Conservation (phyloP, 2,113 vertebrate species). For the Scytalopus superciliaris region DNA sequence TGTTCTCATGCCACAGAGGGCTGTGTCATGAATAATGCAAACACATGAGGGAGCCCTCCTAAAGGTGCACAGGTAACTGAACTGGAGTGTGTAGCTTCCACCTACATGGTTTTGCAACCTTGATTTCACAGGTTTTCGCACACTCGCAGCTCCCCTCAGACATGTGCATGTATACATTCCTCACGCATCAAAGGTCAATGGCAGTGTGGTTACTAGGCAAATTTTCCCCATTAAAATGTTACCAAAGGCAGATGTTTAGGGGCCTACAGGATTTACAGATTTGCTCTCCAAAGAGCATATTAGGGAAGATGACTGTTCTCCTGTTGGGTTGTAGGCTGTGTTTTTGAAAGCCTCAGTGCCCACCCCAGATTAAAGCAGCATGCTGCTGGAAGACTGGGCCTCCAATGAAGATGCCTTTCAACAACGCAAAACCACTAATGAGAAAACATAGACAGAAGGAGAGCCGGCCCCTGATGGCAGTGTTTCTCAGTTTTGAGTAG, state of each 20-base stretch:
- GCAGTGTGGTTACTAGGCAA: conserved; percentile 54
- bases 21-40: background rate
- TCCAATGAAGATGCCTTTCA: conserved; percentile 73
- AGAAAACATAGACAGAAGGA: conserved; percentile 65
- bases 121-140: background rate
- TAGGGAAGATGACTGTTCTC: conserved; percentile 46
- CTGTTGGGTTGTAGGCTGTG: conserved; percentile 39
- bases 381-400: conserved; percentile 67
- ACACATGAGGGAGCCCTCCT: conserved; percentile 47
- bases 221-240: conserved; percentile 64
- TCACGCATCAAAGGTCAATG: conserved; percentile 54
- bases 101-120: background rate
- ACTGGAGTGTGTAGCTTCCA: background rate
- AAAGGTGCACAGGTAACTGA: conserved; percentile 37
- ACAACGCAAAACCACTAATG: conserved; percentile 73
- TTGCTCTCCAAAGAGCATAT: conserved; percentile 55
- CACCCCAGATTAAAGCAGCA: conserved; percentile 68
- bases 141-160: background rate
- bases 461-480: background rate
- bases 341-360: conserved; percentile 59
- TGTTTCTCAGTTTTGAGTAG: conserved; percentile 46
- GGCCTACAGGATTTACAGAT: conserved; percentile 66
- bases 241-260: conserved; percentile 68
- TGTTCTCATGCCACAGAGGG: background rate
- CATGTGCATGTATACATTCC: conserved; percentile 18